These are phyloP conservation scores for Lepidocyrtoides sp. DNA, from an alignment of 2,888 invertebrate species.

Conservation along the genomic window DNA sequence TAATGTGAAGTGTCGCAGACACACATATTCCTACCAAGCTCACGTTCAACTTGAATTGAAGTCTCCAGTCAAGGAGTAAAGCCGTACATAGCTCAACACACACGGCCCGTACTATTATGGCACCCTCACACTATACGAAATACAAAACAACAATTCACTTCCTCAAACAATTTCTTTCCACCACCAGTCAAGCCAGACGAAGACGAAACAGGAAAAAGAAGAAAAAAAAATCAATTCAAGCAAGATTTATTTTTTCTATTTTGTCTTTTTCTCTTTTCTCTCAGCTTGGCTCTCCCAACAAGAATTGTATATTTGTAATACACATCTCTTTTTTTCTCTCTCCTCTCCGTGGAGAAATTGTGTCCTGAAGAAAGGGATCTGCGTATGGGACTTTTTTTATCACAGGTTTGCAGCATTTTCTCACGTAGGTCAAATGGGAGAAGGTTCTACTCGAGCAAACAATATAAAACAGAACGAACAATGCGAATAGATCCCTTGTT, in stretches of 20 bases:
- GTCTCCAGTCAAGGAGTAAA: conserved; percentile 40
- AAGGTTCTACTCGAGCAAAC: neutral
- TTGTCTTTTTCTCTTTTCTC: conserved; percentile 31
- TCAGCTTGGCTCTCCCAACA: neutral
- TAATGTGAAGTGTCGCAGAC: conserved; percentile 60
- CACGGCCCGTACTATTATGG: neutral
- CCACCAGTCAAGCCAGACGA: too few relatives aligned
- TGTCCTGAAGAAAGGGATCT: conserved; percentile 61
- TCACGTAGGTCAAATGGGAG: conserved; percentile 65
- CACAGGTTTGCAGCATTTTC: conserved; percentile 68
- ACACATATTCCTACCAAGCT: neutral
- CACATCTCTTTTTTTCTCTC: neutral
- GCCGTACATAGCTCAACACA: conserved; percentile 5
- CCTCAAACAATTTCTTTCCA: conserved; percentile 37
- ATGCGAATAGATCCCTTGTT: neutral
- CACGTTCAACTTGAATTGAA: conserved; percentile 17
- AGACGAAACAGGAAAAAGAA: conserved; percentile 25
- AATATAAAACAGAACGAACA: neutral
- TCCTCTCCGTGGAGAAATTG: neutral
- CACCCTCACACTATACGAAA: conserved; percentile 12
- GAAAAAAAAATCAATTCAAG: conserved; percentile 71
- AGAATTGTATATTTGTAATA: neutral
- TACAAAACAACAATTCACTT: conserved; percentile 27
- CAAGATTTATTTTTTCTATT: conserved; percentile 71
- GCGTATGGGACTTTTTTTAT: conserved; percentile 71